Conservation (phyloP, 2,888 invertebrate genomes). For the Neoscelio sp. region DNA sequence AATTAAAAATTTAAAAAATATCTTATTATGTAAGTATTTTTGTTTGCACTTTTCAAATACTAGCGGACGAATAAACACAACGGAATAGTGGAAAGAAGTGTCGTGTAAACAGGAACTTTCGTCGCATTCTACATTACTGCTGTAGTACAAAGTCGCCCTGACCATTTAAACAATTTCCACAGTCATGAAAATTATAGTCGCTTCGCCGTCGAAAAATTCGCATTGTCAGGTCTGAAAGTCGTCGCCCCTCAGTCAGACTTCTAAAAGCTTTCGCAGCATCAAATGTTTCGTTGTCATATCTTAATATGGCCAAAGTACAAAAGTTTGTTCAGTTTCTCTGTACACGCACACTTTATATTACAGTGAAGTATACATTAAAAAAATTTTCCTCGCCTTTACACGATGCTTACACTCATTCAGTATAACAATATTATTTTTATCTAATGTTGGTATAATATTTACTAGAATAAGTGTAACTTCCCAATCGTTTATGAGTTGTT, state of each 20-base stretch:
- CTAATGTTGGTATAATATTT: no score
- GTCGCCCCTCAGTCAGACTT: slow-evolving; percentile 36
- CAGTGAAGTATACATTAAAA: slow-evolving; percentile 19
- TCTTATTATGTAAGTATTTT: no score
- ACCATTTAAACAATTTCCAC: slow-evolving; percentile 50
- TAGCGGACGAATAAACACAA: not conserved
- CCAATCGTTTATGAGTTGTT: no score
- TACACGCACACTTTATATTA: slow-evolving; percentile 40
- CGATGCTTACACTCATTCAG: no score
- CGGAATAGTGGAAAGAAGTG: slow-evolving; percentile 18
- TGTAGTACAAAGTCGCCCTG: slow-evolving; percentile 30
- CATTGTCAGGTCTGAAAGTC: slow-evolving; percentile 53
- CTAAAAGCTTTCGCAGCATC: slow-evolving; percentile 60
- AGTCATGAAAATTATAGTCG: slow-evolving; percentile 47
- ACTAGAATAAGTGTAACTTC: no score
- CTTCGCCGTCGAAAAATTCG: slow-evolving; percentile 47
- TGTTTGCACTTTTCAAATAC: no score
- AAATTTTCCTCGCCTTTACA: no score
- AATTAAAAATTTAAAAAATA: no score
- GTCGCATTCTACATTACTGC: slow-evolving; percentile 26
- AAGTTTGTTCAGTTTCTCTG: slow-evolving; percentile 44
- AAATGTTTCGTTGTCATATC: slow-evolving; percentile 58
- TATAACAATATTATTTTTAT: not conserved
- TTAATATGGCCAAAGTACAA: slow-evolving; percentile 49
- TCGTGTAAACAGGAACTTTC: slow-evolving; percentile 38